Evolutionary conservation across 1,140 invertebrate species (phyloP).

Genomic region (Musca domestica): DNA sequence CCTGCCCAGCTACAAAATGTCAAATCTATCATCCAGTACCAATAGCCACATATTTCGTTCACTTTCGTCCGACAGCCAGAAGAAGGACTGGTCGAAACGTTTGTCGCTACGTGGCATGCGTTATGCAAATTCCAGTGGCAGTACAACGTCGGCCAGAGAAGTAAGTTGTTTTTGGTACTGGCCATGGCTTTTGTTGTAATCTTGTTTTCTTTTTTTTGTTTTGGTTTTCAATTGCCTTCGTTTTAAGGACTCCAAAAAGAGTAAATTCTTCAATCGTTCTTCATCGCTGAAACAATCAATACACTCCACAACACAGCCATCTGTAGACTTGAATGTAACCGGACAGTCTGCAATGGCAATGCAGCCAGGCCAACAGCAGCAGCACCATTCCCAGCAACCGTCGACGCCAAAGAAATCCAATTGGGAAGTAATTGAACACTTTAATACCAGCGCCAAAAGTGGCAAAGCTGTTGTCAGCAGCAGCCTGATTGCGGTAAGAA

Average conservation of each 20-base stretch:
- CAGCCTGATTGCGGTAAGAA: constrained; percentile 59
- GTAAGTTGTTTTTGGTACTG: constrained; percentile 32
- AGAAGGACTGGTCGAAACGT: constrained; percentile 61
- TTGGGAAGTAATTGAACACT: constrained; percentile 86
- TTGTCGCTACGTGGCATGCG: constrained; percentile 60
- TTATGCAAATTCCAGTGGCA: constrained; percentile 35
- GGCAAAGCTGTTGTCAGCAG: constrained; percentile 57
- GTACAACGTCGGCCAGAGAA: constrained; percentile 38
- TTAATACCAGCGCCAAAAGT: constrained; percentile 58
- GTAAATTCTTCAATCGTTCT: constrained; percentile 50
- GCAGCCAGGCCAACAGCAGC: constrained; percentile 21
- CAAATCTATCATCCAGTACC: constrained; percentile 14
- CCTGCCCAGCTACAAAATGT: constrained; percentile 7
- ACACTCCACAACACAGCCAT: constrained; percentile 33
- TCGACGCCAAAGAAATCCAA: constrained; percentile 75
- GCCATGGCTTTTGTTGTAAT: background rate
- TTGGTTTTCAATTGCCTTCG: too few relatives aligned
- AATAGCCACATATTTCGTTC: constrained; percentile 50
- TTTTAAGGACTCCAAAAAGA: constrained; percentile 32
- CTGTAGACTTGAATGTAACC: constrained; percentile 49
- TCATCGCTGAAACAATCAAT: constrained; percentile 48
- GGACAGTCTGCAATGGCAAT: constrained; percentile 32
- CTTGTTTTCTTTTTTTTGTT: background rate
- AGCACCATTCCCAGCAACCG: constrained; percentile 35
- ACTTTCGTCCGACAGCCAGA: constrained; percentile 56